Evolutionary conservation across 2,113 vertebrate species (phyloP).

Genomic region (Sinocyclocheilus anophthalmus): DNA sequence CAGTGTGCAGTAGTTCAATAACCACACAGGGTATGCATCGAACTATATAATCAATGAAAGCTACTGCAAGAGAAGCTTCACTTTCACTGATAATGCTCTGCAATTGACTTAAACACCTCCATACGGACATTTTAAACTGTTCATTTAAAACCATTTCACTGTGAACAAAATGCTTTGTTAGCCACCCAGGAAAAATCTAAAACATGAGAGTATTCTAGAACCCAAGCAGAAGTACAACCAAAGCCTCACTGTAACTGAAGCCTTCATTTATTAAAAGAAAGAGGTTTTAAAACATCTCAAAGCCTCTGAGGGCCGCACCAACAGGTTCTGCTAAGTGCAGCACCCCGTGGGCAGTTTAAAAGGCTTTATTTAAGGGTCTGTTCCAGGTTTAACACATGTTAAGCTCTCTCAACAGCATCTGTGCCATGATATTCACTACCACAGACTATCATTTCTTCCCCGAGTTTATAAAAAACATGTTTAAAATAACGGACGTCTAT

Average conservation of each 20-base stretch:
- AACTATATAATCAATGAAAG: background rate
- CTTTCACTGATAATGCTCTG: background rate
- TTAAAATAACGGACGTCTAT: background rate
- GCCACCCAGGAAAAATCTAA: background rate
- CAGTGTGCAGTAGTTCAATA: background rate
- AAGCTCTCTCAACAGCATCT: background rate
- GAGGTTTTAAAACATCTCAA: background rate
- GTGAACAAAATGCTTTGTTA: background rate
- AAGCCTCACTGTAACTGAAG: background rate
- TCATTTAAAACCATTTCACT: background rate
- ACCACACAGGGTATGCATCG: background rate
- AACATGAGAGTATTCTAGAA: background rate
- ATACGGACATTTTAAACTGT: background rate
- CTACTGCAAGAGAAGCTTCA: background rate
- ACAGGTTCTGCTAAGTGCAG: constrained; percentile 10
- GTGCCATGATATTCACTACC: background rate
- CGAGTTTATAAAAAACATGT: background rate
- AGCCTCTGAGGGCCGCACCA: background rate
- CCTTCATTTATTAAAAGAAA: background rate
- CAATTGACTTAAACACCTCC: constrained; percentile 3
- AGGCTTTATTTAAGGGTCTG: background rate
- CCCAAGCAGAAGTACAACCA: background rate
- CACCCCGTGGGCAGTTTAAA: constrained; percentile 2
- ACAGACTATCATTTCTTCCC: background rate
- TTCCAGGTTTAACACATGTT: background rate